Evolutionary conservation across 2,888 invertebrate genomes (phyloP), one percentile per base, ranked within the genome.

Genomic region (Macropis europaea): DNA sequence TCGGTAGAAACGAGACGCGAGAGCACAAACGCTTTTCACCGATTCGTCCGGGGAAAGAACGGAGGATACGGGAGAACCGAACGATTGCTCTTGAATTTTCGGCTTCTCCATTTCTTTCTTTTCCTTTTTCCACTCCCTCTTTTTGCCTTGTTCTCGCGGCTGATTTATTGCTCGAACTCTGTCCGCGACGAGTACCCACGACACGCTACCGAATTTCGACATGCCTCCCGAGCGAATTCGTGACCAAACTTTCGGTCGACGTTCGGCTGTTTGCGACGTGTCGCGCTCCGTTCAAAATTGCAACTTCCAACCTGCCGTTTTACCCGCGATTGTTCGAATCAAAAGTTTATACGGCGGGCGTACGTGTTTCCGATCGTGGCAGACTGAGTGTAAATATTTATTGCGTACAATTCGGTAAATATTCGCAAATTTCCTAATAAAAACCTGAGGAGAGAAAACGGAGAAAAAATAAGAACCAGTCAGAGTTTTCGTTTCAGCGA

Each of bases 11-110:
- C 52, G 34, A 48, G 26, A 38, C 19, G 38, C 22, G 38, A 56
- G 26, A 54, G 30, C 26, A 13, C n/a, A 11, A 24, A 17, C 13
- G 22, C 9, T 57, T 48, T 36, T 17, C 17, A 28, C 1, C 24
- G 52, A 59, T 40, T 43, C 48, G 42, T 22, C 53, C 30, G 36
- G n/a, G 11, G 42, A 54, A 42, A 68, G 68, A 60, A 60, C 67
- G 60, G 48, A 60, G 70, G 59, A 70, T 30, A 4, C 11, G 9
- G 5, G 13, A 26, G n/a, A 19, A 11, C 22, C 11, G 24, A 40
- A 9, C 30, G 4, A 15, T 30, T 19, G 3, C 17, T 9, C 2
- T 15, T 11, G 6, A 28, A 26, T 36, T 19, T 38, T 13, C 4
- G 5, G 9, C 7, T n/a, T 13, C 2, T 19, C 28, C 26, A 19